phyloP scores from a whole-genome alignment of 2,888 invertebrate genomes.

The Dascillus cervinus region DNA sequence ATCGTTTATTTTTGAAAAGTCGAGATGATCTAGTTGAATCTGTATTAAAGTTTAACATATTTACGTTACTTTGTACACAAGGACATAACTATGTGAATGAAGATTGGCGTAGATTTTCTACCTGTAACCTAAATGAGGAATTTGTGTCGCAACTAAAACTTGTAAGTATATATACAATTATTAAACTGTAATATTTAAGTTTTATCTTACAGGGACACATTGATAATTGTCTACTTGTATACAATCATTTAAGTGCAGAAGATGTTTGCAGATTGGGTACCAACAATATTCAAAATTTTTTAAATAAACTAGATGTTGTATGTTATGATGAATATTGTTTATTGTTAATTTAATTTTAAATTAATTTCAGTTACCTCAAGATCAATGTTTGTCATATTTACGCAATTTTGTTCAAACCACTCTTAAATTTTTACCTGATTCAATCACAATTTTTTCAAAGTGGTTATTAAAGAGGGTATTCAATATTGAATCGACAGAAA shows the following conservation, averaged over 20 bases:
- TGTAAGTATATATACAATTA: no score
- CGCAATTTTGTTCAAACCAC: constrained; percentile 29
- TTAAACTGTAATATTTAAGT: constrained; percentile 37
- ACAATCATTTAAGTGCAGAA: constrained; percentile 22
- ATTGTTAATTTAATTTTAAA: no score
- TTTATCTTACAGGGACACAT: constrained; percentile 27
- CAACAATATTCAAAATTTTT: constrained; percentile 21
- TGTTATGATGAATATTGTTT: no score
- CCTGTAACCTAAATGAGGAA: constrained; percentile 37
- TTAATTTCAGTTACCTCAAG: constrained; percentile 22
- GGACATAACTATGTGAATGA: no score
- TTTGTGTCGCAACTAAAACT: no score
- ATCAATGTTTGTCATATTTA: constrained; percentile 22
- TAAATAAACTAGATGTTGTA: constrained; percentile 24
- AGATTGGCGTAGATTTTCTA: constrained; percentile 42
- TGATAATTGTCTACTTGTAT: constrained; percentile 32
- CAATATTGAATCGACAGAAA: no score
- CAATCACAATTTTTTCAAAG: constrained; percentile 24
- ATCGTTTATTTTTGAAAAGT: no score
- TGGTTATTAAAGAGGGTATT: constrained; percentile 29
- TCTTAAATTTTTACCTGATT: constrained; percentile 23
- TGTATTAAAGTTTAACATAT: no score
- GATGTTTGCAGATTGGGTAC: constrained; percentile 20
- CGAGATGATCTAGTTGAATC: no score
- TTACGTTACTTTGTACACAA: no score